phyloP scores from a whole-genome alignment of 2,797 vertebrate genomes.

The Glossophaga mutica region DNA sequence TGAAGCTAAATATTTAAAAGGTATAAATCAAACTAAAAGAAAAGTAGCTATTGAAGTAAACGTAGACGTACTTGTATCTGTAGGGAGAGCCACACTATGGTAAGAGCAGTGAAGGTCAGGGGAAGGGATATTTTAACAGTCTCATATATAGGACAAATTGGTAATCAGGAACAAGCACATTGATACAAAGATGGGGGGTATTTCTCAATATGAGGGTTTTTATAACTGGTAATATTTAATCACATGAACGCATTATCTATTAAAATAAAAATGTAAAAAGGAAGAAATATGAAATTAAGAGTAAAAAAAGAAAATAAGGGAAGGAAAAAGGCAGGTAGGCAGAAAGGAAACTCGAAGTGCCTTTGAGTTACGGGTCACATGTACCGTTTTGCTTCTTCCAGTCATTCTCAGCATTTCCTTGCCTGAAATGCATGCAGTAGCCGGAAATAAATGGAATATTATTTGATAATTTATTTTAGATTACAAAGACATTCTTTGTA shows the following conservation, averaged over 20 bases:
- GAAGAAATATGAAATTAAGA: neutral
- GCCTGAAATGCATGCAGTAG: neutral
- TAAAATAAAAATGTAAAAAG: neutral
- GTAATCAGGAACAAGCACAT: neutral
- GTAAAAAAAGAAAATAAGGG: neutral
- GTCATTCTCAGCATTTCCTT: neutral
- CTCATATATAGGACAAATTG: neutral
- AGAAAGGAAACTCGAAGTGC: neutral
- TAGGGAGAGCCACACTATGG: neutral
- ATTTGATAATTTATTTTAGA: neutral
- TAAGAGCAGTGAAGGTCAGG: neutral
- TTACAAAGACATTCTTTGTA: neutral
- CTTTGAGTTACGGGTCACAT: neutral
- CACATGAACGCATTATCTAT: neutral
- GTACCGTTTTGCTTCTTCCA: neutral
- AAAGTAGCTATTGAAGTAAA: neutral
- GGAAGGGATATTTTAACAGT: neutral
- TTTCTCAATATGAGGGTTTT: neutral
- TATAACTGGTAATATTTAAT: neutral
- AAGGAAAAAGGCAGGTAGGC: neutral
- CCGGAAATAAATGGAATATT: neutral
- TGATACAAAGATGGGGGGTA: neutral
- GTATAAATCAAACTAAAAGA: neutral
- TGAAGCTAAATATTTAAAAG: neutral
- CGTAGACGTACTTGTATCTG: neutral